Percentiles rank a stretch among this genome's conserved stretches.
phyloP scores from a whole-genome alignment of 2,888 invertebrate species.

The Apodemia duryi region DNA sequence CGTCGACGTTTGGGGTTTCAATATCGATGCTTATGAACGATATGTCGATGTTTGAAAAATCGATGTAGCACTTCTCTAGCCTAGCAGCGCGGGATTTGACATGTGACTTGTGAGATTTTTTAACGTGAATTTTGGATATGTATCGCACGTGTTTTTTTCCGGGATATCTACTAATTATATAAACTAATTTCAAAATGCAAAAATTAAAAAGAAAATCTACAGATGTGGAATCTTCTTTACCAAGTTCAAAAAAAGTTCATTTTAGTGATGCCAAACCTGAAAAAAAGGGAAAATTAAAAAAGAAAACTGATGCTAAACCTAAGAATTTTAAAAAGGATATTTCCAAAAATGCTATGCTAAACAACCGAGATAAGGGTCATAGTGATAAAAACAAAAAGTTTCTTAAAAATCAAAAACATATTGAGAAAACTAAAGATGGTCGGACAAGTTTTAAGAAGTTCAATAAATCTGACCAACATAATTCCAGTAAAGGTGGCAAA shows the following conservation, averaged over 20 bases:
- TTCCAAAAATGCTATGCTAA: not conserved
- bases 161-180: not conserved
- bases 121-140: no score
- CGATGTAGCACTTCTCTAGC: no score
- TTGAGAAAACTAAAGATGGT: constrained; percentile 24
- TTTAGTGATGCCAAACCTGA: constrained; percentile 32
- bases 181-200: constrained; percentile 45
- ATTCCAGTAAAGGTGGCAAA: constrained; percentile 36
- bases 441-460: constrained; percentile 30
- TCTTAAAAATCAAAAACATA: constrained; percentile 24
- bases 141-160: not conserved
- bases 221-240: constrained; percentile 37
- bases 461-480: constrained; percentile 35
- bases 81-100: no score
- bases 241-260: constrained; percentile 56
- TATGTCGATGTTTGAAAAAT: no score
- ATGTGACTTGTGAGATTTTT: no score
- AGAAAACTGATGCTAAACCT: constrained; percentile 21
- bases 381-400: constrained; percentile 26
- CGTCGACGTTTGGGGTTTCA: no score
- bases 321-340: not conserved
- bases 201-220: constrained; percentile 59
- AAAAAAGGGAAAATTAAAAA: constrained; percentile 21
- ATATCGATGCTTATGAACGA: no score
- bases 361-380: constrained; percentile 21